Evolutionary conservation across 2,113 vertebrate species (phyloP).

Genomic region (Nycticebus coucang): DNA sequence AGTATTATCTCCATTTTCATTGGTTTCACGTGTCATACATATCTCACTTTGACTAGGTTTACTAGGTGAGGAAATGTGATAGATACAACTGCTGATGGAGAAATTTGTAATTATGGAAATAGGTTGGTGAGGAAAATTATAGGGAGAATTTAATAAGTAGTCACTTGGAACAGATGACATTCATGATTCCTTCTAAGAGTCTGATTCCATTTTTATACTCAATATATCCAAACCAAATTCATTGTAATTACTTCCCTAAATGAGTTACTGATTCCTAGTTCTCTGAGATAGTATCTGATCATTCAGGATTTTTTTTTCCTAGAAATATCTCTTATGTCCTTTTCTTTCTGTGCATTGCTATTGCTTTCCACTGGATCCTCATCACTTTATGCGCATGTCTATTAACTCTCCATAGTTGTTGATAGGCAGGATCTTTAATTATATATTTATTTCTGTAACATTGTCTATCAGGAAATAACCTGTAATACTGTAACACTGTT

Average conservation of each 20-base stretch:
- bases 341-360: not conserved
- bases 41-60: not conserved
- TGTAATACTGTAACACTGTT: constrained; percentile 5
- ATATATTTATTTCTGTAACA: not conserved
- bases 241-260: not conserved
- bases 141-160: not conserved
- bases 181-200: not conserved
- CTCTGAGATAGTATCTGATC: not conserved
- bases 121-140: not conserved
- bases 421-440: not conserved
- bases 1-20: not conserved
- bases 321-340: not conserved
- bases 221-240: not conserved
- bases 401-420: not conserved
- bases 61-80: not conserved
- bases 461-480: not conserved
- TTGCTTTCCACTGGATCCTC: not conserved
- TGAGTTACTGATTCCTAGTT: not conserved
- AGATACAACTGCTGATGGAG: not conserved
- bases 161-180: not conserved
- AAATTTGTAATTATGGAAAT: not conserved
- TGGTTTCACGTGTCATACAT: not conserved
- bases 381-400: not conserved
- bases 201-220: not conserved
- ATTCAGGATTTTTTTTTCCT: not conserved